Conservation (phyloP, 2,797 vertebrate genomes). For the Octomys mimax region DNA sequence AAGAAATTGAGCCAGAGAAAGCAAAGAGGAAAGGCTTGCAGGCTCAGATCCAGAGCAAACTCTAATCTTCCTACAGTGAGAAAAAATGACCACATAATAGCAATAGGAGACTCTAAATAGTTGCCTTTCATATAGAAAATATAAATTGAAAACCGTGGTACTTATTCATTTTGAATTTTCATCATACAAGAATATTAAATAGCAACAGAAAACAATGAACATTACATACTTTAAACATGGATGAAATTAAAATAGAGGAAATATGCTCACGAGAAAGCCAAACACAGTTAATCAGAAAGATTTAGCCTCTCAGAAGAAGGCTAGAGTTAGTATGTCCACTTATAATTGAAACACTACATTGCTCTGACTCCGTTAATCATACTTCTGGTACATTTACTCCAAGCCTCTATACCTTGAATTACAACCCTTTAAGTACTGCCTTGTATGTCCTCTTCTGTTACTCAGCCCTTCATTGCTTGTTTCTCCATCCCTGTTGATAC, state of each 20-base stretch:
- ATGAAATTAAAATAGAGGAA: not conserved
- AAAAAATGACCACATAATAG: not conserved
- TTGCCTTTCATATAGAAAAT: not conserved
- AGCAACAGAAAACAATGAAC: not conserved
- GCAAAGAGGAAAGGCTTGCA: not conserved
- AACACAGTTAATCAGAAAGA: not conserved
- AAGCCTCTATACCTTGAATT: not conserved
- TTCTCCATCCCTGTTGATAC: not conserved
- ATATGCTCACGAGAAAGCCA: not conserved
- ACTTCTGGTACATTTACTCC: not conserved
- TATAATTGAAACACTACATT: accelerated
- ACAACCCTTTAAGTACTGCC: not conserved
- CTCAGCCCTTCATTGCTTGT: accelerated
- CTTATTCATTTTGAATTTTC: not conserved
- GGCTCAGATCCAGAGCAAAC: not conserved
- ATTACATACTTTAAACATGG: not conserved
- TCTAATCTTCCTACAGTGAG: not conserved
- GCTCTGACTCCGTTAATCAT: not conserved
- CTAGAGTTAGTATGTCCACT: too few species aligned
- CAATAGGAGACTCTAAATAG: not conserved
- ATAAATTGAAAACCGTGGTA: not conserved
- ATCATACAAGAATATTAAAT: not conserved
- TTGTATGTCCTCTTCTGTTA: too few species aligned
- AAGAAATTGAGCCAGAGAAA: not conserved
- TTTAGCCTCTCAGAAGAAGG: not conserved